These are phyloP conservation scores for Drosophila sproati DNA, from an alignment of 1,140 invertebrate genomes.

Conservation along the genomic window DNA sequence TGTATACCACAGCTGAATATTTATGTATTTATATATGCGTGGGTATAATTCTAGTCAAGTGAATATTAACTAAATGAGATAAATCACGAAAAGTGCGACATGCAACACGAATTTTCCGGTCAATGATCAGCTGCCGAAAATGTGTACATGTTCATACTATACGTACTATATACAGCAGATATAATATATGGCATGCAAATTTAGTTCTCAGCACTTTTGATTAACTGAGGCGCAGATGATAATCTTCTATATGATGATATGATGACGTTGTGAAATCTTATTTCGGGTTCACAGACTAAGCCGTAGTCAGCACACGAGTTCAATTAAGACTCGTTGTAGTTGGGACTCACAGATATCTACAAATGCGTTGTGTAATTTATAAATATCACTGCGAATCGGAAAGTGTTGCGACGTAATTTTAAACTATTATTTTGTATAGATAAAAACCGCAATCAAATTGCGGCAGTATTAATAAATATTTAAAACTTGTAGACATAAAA, in stretches of 20 bases:
- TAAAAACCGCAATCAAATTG: neutral
- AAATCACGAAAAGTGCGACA: conserved; percentile 31
- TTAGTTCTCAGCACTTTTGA: neutral
- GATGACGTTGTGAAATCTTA: conserved; percentile 4
- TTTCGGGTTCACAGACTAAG: conserved; percentile 31
- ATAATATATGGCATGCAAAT: conserved; percentile 1
- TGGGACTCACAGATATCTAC: neutral
- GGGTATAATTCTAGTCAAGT: conserved; percentile 7
- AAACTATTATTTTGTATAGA: conserved; percentile 23
- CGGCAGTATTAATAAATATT: conserved; percentile 15
- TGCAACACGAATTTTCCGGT: conserved; percentile 42
- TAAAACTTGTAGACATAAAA: neutral
- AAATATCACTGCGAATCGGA: neutral
- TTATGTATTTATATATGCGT: neutral
- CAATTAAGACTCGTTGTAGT: conserved; percentile 68
- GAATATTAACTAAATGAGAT: conserved; percentile 38
- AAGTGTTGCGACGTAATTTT: conserved; percentile 53
- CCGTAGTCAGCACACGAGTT: conserved; percentile 62
- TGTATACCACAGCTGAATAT: neutral
- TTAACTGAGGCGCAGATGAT: neutral
- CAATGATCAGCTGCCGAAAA: conserved; percentile 41
- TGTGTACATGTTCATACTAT: neutral
- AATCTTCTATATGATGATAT: conserved; percentile 12
- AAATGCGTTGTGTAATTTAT: neutral
- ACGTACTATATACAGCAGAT: too few relatives aligned